phyloP scores from a whole-genome alignment of 2,888 invertebrate species.

The Ecliptopera silaceata region DNA sequence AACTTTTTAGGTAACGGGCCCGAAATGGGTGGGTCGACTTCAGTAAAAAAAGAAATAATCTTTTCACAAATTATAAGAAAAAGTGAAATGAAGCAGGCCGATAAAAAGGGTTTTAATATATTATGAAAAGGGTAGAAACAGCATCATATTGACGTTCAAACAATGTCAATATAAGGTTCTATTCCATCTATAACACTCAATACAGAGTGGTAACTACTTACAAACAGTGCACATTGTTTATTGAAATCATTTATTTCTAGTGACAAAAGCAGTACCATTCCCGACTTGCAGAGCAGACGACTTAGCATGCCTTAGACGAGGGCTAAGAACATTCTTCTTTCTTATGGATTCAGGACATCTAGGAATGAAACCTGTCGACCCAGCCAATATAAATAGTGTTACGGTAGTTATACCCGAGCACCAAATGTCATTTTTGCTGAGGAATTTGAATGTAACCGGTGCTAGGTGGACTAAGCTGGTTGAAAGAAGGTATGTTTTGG shows the following conservation, averaged over 20 bases:
- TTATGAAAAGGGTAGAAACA: too few relatives aligned
- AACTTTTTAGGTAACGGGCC: neutral
- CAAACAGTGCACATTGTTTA: too few relatives aligned
- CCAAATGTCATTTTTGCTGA: conserved; percentile 62
- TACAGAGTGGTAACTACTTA: too few relatives aligned
- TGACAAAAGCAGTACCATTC: conserved; percentile 61
- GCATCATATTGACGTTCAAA: too few relatives aligned
- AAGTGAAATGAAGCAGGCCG: too few relatives aligned
- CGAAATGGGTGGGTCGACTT: too few relatives aligned
- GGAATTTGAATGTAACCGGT: conserved; percentile 71
- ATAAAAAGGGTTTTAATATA: too few relatives aligned
- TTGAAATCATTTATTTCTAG: too few relatives aligned
- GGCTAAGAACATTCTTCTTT: conserved; percentile 71
- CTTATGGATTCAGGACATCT: conserved; percentile 67
- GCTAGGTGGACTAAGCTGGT: conserved; percentile 69
- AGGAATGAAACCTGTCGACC: conserved; percentile 70
- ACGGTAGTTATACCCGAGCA: conserved; percentile 62
- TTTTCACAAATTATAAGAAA: too few relatives aligned
- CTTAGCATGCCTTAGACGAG: conserved; percentile 67
- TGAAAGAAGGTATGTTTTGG: conserved; percentile 68
- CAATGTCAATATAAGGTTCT: too few relatives aligned
- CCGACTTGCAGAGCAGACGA: conserved; percentile 66
- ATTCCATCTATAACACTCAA: too few relatives aligned
- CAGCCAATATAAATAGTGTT: conserved; percentile 63
- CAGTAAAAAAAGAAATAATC: too few relatives aligned